Conservation (phyloP, 2,797 vertebrate genomes). For the Sylvilagus floridanus region DNA sequence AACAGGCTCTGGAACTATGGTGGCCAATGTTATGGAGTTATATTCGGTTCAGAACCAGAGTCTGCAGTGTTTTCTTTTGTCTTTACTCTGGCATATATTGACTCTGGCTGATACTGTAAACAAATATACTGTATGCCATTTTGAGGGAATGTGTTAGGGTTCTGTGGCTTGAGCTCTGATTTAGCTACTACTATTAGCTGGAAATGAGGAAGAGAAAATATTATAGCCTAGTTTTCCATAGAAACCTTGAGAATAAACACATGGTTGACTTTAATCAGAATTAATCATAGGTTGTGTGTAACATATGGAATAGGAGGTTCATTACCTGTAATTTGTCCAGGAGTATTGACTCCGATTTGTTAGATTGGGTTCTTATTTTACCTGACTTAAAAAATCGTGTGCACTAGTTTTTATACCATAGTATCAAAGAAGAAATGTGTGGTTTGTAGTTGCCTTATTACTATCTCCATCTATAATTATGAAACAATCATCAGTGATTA, state of each 20-base stretch:
- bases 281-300: constrained; percentile 5
- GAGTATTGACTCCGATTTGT: neutral
- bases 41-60: neutral
- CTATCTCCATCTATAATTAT: neutral
- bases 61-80: neutral
- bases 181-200: neutral
- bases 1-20: neutral
- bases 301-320: neutral
- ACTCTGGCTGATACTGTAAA: neutral
- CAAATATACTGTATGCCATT: neutral
- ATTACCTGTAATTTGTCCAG: neutral
- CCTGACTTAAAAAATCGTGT: constrained; percentile 21
- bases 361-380: neutral
- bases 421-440: neutral
- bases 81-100: neutral
- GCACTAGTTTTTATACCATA: neutral
- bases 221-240: neutral
- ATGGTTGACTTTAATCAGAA: constrained; percentile 7
- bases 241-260: neutral
- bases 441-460: neutral
- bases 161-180: neutral
- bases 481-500: neutral
- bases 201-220: neutral
- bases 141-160: constrained; percentile 17
- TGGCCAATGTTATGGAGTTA: neutral